Percentiles rank a stretch among this genome's conserved stretches.
phyloP scores from a whole-genome alignment of 30 jellyfish, hydroid and myxozoan genomes.

The Aurelia aurita region DNA sequence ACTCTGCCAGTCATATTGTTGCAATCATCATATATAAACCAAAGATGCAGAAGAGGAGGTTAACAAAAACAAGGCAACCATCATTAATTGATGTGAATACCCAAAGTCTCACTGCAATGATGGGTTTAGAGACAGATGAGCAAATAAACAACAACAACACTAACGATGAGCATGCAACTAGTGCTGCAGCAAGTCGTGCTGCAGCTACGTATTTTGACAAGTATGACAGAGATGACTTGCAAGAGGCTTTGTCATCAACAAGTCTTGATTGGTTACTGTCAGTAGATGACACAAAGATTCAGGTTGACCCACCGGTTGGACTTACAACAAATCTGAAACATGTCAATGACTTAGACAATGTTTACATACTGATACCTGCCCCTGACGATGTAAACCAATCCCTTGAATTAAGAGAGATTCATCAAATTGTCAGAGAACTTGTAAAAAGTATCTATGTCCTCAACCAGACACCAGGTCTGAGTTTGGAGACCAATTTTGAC shows the following conservation, averaged over 20 bases:
- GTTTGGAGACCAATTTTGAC: constrained; percentile 62
- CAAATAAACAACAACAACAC: constrained; percentile 13
- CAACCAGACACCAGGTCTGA: constrained; percentile 65
- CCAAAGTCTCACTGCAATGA: constrained; percentile 40
- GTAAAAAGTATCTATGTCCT: constrained; percentile 62
- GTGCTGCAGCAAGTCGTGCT: constrained; percentile 68
- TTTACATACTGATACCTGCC: constrained; percentile 45
- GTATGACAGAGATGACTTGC: constrained; percentile 62
- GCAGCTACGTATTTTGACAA: constrained; percentile 85
- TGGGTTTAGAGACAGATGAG: constrained; percentile 40
- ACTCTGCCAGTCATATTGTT: too few species aligned
- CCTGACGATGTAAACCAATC: constrained; percentile 46
- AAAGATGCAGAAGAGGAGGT: background rate
- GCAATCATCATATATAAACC: too few species aligned
- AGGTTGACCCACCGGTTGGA: constrained; percentile 66
- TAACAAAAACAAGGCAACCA: background rate
- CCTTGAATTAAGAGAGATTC: constrained; percentile 70
- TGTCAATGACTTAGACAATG: constrained; percentile 15
- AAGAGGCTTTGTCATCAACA: constrained; percentile 67
- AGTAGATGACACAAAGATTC: constrained; percentile 60
- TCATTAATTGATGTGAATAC: background rate
- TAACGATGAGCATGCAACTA: constrained; percentile 40
- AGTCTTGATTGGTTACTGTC: constrained; percentile 81
- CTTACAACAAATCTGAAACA: constrained; percentile 33
- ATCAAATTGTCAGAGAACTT: constrained; percentile 74